Base-by-base conservation (phyloP, 2,888 invertebrate species). In the Polymixis flavicincta region DNA sequence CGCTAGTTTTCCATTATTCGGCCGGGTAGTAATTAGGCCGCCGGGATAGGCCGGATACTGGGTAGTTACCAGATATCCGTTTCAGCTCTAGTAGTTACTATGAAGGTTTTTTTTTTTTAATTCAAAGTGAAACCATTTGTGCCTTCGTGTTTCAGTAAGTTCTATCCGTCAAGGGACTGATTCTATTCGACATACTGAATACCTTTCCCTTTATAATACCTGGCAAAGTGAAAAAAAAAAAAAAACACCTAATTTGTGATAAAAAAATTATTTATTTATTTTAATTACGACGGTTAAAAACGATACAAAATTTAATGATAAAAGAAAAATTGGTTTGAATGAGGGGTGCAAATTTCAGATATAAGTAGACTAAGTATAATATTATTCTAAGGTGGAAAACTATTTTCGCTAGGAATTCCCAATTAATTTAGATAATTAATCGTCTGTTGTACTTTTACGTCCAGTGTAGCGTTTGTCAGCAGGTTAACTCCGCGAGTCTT, bases 381-480 rank as follows among this genome's bases (percentile, higher is more conserved):
- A 37, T 61, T 70, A 50, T 52, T 63, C 25, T 22, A 14, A 25
- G n/a, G 25, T 48, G 9, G 0, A 32, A 55, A 55, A 28, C 17
- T 14, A 19, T 25, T 3, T 48, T 32, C 45, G 19, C n/a, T 25
- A 25, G 6, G 17, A 25, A 52, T 19, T 60, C 5, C 50, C 5
- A 14, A 50, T 42, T 70, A 25, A 50, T 59, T 60, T 28, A 45
- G 54, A 61, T 48, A 54, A 48, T 14, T 52, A 28, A 28, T 37
- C 37, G 13, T n/a, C 17, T 28, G 57, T 70, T 76, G 48, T 13
- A 65, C n/a, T 70, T 76, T 64, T 52, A 68, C 45, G 32, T 57
- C 22, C 19, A n/a, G n/a, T 28, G 17, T 54, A 45, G 17, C 17
- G 25, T 60, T 60, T 60, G 13, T 11, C 14, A 61, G 14, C 37